Evolutionary conservation across 2,888 invertebrate genomes (phyloP).

Genomic region (Archips crataeganus): DNA sequence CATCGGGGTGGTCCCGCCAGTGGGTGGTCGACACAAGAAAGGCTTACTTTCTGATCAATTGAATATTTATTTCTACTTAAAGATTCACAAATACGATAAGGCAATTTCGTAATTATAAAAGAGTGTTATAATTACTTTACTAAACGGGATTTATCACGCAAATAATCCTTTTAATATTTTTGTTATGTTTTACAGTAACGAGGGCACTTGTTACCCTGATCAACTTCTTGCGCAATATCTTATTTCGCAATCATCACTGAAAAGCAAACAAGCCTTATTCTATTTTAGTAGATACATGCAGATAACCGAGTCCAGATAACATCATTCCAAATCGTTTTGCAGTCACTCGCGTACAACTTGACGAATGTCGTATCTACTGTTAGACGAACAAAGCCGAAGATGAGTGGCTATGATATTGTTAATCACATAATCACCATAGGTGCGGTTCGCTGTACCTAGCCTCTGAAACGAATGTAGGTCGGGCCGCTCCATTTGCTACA

Average conservation of each 20-base stretch:
- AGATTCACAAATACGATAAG: constrained; percentile 27
- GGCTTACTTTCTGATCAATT: constrained; percentile 31
- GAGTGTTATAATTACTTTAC: neutral
- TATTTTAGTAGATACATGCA: constrained; percentile 34
- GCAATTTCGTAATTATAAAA: constrained; percentile 21
- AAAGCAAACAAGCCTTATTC: constrained; percentile 37
- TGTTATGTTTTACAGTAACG: constrained; percentile 23
- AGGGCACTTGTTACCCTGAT: constrained; percentile 38
- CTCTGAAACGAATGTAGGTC: constrained; percentile 70
- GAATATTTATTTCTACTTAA: constrained; percentile 16
- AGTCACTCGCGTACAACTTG: constrained; percentile 13
- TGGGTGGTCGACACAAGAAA: constrained; percentile 68
- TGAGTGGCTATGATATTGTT: constrained; percentile 63
- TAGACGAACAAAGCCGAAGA: constrained; percentile 62
- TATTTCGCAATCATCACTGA: constrained; percentile 38
- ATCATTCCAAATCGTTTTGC: constrained; percentile 34
- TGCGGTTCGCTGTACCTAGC: constrained; percentile 69
- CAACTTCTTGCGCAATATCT: constrained; percentile 40
- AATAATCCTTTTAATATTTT: neutral
- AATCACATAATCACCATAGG: constrained; percentile 77
- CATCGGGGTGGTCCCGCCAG: constrained; percentile 60
- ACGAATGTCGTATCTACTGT: constrained; percentile 53
- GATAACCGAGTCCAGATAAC: constrained; percentile 41
- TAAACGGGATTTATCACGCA: too few species aligned
- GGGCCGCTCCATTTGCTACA: constrained; percentile 80